Conservation (phyloP, 2,113 vertebrate species). For the Talpa occidentalis region DNA sequence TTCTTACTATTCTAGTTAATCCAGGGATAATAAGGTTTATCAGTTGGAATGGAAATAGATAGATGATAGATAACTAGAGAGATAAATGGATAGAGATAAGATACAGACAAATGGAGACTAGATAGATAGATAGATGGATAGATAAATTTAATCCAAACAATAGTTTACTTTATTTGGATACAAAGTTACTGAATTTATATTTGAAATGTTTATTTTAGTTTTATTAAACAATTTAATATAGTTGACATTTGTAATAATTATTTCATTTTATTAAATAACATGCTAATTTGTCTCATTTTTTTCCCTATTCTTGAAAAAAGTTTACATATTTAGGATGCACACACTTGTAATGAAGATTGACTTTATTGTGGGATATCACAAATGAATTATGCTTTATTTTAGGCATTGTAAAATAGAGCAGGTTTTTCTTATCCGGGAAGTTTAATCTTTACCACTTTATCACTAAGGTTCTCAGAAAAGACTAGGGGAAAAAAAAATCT, state of each 20-base stretch:
- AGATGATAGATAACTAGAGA: no score
- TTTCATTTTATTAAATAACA: background rate
- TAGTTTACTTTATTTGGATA: background rate
- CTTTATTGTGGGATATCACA: background rate
- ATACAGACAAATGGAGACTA: no score
- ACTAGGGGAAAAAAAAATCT: background rate
- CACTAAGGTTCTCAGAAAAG: constrained; percentile 6
- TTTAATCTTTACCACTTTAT: constrained; percentile 9
- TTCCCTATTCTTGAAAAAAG: background rate
- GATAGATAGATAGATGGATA: background rate
- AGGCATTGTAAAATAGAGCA: background rate
- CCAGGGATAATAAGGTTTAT: background rate
- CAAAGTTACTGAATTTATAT: background rate
- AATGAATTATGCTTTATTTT: background rate
- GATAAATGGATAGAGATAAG: no score
- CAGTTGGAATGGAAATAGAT: no score
- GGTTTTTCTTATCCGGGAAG: background rate
- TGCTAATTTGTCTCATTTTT: background rate
- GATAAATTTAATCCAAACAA: background rate
- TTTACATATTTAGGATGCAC: background rate
- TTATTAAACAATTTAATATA: background rate
- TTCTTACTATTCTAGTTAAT: background rate
- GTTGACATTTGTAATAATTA: background rate
- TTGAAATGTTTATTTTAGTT: background rate
- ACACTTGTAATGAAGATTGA: background rate